These are phyloP conservation scores for Rhaphigaster nebulosa DNA, from an alignment of 2,888 invertebrate species.

Conservation along the genomic window DNA sequence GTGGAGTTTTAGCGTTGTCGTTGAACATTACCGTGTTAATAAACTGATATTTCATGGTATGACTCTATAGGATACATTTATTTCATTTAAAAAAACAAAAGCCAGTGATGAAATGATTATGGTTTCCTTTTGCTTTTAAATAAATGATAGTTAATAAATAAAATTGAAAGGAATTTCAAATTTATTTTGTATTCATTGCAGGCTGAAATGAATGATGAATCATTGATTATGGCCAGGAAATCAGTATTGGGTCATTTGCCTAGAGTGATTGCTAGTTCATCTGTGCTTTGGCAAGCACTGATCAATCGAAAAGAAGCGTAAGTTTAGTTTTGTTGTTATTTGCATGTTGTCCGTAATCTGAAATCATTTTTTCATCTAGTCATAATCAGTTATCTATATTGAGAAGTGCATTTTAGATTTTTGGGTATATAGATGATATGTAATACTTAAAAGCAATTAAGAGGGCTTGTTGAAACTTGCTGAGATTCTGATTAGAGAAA, in stretches of 20 bases:
- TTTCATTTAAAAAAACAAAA: too few relatives aligned
- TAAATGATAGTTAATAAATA: not conserved
- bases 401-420: too few relatives aligned
- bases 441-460: too few relatives aligned
- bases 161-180: not conserved
- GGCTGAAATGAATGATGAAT: slow-evolving; percentile 67
- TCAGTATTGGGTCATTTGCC: slow-evolving; percentile 85
- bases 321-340: slow-evolving; percentile 61
- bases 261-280: slow-evolving; percentile 83
- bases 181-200: not conserved
- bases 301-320: slow-evolving; percentile 72
- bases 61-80: too few relatives aligned
- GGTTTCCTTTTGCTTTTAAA: too few relatives aligned
- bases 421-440: too few relatives aligned
- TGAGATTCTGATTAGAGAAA: too few relatives aligned
- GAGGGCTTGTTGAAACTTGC: too few relatives aligned
- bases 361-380: not conserved
- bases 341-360: not conserved
- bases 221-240: slow-evolving; percentile 76
- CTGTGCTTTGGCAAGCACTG: slow-evolving; percentile 84
- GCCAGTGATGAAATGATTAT: too few relatives aligned
- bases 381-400: slow-evolving; percentile 1
- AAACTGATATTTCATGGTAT: too few relatives aligned
- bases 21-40: too few relatives aligned
- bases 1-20: too few relatives aligned